A percentile compares a stretch with the other conserved stretches of the same genome.
phyloP scores from a whole-genome alignment of 1,140 invertebrate species.

The Dysdera silvatica region DNA sequence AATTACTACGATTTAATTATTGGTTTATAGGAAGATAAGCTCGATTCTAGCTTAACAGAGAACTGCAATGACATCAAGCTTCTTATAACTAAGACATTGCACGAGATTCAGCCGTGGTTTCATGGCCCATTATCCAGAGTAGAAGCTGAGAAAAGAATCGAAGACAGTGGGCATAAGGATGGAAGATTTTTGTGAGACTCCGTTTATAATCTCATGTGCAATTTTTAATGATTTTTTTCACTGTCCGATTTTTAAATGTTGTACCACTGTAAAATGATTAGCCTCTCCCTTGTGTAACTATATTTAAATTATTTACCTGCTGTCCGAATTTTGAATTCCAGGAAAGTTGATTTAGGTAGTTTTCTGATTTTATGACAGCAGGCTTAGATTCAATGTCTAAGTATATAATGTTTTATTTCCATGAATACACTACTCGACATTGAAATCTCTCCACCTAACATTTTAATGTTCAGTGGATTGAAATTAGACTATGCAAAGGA shows the following conservation, averaged over 20 bases:
- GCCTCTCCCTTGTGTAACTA: not conserved
- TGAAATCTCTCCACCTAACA: too few species aligned
- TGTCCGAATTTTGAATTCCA: not conserved
- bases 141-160: conserved; percentile 34
- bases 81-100: conserved; percentile 38
- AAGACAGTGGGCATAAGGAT: conserved; percentile 36
- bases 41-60: conserved; percentile 26
- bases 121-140: conserved; percentile 35
- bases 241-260: not conserved
- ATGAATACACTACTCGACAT: too few species aligned
- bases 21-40: conserved; percentile 23
- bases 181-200: conserved; percentile 38
- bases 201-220: not conserved
- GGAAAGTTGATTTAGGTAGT: too few species aligned
- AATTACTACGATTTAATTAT: not conserved
- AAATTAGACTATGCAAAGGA: too few species aligned
- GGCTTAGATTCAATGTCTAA: too few species aligned
- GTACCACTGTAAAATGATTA: not conserved
- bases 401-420: too few species aligned
- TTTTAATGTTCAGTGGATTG: too few species aligned
- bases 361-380: too few species aligned
- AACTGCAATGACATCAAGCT: conserved; percentile 28
- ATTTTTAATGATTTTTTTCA: not conserved
- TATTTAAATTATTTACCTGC: not conserved
- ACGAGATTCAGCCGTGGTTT: conserved; percentile 39